A percentile compares a stretch with the other conserved stretches of the same genome.
Evolutionary conservation across 2,113 vertebrate species (phyloP).

Genomic region (Psilopsiagon aymara): DNA sequence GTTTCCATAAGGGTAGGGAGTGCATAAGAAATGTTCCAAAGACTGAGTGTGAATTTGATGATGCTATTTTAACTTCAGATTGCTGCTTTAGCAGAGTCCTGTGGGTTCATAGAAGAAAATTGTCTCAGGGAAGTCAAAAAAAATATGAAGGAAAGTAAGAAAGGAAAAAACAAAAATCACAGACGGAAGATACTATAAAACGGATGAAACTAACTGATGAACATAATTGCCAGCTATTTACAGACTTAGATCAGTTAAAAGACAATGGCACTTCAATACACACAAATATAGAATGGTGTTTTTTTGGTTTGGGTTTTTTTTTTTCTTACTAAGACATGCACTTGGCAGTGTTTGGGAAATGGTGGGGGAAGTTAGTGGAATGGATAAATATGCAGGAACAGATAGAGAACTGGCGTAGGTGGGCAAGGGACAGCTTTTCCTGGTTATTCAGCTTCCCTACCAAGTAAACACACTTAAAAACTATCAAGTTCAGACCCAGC

Average conservation of each 20-base stretch:
- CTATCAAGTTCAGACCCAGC: not conserved
- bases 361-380: not conserved
- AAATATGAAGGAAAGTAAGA: not conserved
- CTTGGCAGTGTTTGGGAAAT: not conserved
- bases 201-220: conserved; percentile 34
- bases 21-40: not conserved
- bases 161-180: conserved; percentile 25
- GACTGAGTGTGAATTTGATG: not conserved
- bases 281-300: not conserved
- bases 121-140: not conserved
- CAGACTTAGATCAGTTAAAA: not conserved
- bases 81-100: not conserved
- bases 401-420: not conserved
- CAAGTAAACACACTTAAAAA: not conserved
- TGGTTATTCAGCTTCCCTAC: not conserved
- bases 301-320: not conserved
- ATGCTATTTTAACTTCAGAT: conserved; percentile 8
- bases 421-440: not conserved
- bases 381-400: not conserved
- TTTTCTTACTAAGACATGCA: not conserved
- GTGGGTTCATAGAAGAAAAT: not conserved
- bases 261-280: conserved; percentile 3
- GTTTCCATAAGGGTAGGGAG: not conserved
- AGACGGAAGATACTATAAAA: conserved; percentile 36
- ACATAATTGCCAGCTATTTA: not conserved